Conservation (phyloP, 30 jellyfish, hydroid and myxozoan genomes). For the Sanderia malayensis region DNA sequence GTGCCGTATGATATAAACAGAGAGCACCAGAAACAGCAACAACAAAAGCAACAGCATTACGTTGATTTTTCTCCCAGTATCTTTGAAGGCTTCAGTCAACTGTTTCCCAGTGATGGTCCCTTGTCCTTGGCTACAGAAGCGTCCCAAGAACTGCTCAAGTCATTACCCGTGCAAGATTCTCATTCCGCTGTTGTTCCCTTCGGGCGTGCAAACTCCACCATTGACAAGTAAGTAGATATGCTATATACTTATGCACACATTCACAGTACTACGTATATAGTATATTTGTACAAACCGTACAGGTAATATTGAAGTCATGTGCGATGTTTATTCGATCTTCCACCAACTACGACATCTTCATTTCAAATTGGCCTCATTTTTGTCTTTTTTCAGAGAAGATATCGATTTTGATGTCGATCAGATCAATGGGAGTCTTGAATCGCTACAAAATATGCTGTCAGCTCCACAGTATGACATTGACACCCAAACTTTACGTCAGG, state of each 20-base stretch:
- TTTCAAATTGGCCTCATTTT: neutral
- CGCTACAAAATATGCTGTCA: constrained; percentile 58
- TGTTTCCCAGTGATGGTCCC: constrained; percentile 31
- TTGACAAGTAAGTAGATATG: constrained; percentile 44
- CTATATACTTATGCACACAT: neutral
- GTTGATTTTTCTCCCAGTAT: constrained; percentile 55
- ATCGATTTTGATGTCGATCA: constrained; percentile 70
- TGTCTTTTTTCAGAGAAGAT: constrained; percentile 36
- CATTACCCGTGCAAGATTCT: constrained; percentile 16
- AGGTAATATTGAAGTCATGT: neutral
- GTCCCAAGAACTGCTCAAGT: constrained; percentile 24
- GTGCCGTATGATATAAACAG: neutral
- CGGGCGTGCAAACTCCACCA: constrained; percentile 19
- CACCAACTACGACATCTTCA: neutral
- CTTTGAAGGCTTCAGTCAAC: constrained; percentile 40
- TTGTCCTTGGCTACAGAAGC: constrained; percentile 15
- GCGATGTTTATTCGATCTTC: neutral
- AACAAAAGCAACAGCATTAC: no score
- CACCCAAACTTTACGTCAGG: constrained; percentile 39
- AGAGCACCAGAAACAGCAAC: no score
- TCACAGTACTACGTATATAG: no score
- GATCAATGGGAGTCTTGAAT: constrained; percentile 55
- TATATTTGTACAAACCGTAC: neutral
- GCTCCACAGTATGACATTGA: constrained; percentile 63
- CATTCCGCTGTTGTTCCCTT: constrained; percentile 31